A percentile compares a stretch with the other conserved stretches of the same genome.
phyloP scores from a whole-genome alignment of 2,888 invertebrate genomes.

The Erebia ligea region DNA sequence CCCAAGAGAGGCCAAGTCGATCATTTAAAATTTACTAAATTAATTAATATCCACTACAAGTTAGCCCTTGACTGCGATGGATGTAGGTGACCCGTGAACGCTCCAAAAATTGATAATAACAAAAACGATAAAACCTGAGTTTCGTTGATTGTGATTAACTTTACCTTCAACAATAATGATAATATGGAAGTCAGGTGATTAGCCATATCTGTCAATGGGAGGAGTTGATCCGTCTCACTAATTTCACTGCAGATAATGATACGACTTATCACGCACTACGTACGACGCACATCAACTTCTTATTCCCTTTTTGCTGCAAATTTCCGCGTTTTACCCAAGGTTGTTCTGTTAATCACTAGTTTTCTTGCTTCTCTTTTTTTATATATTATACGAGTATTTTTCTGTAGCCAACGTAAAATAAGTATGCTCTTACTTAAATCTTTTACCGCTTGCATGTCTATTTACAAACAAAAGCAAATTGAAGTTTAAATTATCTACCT shows the following conservation, averaged over 20 bases:
- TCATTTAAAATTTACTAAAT: too few species aligned
- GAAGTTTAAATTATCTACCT: too few species aligned
- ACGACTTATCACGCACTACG: background rate
- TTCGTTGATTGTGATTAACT: constrained; percentile 18
- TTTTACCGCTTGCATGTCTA: background rate
- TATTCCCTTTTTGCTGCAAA: constrained; percentile 22
- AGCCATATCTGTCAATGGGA: constrained; percentile 34
- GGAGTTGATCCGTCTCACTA: constrained; percentile 30
- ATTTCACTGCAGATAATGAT: constrained; percentile 36
- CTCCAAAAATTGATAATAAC: background rate
- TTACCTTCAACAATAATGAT: constrained; percentile 26
- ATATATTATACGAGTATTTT: background rate
- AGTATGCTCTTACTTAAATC: too few species aligned
- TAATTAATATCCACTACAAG: too few species aligned
- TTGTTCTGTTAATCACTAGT: constrained; percentile 4
- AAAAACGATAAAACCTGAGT: background rate
- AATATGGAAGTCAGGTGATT: constrained; percentile 33
- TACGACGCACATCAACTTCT: constrained; percentile 20
- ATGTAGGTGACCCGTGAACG: too few species aligned
- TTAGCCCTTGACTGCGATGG: too few species aligned
- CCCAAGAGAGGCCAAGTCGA: too few species aligned
- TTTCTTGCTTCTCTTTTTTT: background rate
- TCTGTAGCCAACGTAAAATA: background rate
- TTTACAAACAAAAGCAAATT: background rate
- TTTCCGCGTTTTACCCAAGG: constrained; percentile 32